Conservation (phyloP, 2,888 invertebrate species). For the Mimumesa dahlbomi region DNA sequence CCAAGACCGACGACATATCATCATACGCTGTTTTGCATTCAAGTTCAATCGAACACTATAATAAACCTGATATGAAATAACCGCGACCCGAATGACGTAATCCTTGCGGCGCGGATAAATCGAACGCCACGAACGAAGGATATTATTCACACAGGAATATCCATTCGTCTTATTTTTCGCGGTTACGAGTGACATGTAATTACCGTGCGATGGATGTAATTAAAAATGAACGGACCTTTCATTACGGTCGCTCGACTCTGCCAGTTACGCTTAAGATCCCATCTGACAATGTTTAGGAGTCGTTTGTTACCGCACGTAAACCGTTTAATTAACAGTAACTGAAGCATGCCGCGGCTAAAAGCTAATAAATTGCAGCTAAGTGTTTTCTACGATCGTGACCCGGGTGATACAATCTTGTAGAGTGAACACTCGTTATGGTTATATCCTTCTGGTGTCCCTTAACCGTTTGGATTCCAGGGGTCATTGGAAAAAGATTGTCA, state of each 20-base stretch:
- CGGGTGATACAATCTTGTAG: conserved; percentile 28
- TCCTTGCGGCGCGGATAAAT: too few species aligned
- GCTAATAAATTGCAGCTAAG: conserved; percentile 45
- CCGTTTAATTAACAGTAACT: conserved; percentile 42
- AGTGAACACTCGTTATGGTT: conserved; percentile 33
- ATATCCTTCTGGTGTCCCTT: conserved; percentile 32
- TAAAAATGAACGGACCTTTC: not conserved
- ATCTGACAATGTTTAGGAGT: not conserved
- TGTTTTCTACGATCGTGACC: conserved; percentile 32
- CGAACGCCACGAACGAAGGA: too few species aligned
- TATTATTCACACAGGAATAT: too few species aligned
- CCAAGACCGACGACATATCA: not conserved
- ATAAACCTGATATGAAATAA: too few species aligned
- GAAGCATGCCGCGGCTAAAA: conserved; percentile 14
- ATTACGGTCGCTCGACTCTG: too few species aligned
- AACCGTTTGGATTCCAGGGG: too few species aligned
- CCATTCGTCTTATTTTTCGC: too few species aligned
- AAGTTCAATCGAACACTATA: not conserved
- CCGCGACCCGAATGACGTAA: too few species aligned
- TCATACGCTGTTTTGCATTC: not conserved
- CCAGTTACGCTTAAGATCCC: not conserved
- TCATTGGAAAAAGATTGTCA: too few species aligned
- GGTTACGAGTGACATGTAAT: too few species aligned
- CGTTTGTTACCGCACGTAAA: conserved; percentile 3
- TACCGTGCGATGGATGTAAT: not conserved